Evolutionary conservation across 2,113 vertebrate genomes (phyloP).

Genomic region (Circaetus gallicus): DNA sequence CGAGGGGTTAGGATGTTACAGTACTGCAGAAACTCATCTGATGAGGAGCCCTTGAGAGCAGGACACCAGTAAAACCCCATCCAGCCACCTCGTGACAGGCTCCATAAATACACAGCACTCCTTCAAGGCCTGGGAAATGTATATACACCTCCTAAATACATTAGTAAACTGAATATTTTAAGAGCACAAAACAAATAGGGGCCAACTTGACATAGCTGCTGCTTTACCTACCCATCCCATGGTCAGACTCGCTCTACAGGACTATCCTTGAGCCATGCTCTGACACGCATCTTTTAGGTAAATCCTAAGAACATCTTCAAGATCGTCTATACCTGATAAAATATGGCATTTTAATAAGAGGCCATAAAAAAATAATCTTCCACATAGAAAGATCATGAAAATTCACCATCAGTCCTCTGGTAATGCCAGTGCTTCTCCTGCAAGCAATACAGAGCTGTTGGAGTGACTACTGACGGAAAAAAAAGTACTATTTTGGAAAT

Average conservation of each 20-base stretch:
- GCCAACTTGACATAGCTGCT: neutral
- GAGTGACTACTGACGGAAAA: neutral
- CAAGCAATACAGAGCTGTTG: neutral
- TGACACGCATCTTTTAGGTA: neutral
- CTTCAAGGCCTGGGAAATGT: neutral
- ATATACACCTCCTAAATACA: neutral
- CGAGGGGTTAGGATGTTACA: accelerated
- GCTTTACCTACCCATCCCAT: neutral
- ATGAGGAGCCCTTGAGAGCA: neutral
- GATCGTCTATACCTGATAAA: neutral
- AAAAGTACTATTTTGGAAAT: neutral
- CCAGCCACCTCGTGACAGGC: neutral
- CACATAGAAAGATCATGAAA: neutral
- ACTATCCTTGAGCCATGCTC: neutral
- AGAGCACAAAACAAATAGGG: neutral
- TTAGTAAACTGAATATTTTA: neutral
- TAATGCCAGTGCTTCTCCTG: neutral
- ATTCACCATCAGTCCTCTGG: neutral
- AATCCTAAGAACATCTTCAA: neutral
- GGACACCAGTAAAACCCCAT: neutral
- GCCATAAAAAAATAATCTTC: neutral
- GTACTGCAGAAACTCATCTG: neutral
- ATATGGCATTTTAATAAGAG: neutral
- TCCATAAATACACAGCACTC: neutral
- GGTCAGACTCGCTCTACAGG: neutral